These are phyloP conservation scores for Noctua pronuba DNA, from an alignment of 2,888 invertebrate species.

Conservation along the genomic window DNA sequence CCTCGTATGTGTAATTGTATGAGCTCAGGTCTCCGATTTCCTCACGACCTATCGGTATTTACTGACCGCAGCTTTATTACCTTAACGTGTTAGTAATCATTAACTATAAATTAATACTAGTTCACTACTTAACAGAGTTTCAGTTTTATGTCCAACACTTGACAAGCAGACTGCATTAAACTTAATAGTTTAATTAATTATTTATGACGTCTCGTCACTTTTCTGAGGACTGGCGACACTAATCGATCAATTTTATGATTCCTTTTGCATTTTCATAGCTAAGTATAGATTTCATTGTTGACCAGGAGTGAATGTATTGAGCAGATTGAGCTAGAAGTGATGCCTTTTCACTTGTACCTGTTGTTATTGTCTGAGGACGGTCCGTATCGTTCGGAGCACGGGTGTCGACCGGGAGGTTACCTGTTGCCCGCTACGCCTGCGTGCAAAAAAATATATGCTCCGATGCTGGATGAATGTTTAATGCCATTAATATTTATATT, in stretches of 20 bases:
- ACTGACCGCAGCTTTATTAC: slow-evolving; percentile 57
- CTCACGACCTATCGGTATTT: slow-evolving; percentile 45
- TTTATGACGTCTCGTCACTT: slow-evolving; percentile 53
- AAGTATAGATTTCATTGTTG: slow-evolving; percentile 11
- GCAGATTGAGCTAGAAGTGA: slow-evolving; percentile 7
- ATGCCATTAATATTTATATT: slow-evolving; percentile 60
- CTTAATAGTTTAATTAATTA: slow-evolving; percentile 57
- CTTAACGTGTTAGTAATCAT: slow-evolving; percentile 51
- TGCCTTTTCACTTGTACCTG: slow-evolving; percentile 58
- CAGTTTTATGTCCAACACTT: slow-evolving; percentile 26
- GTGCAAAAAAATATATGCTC: slow-evolving; percentile 71
- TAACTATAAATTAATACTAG: slow-evolving; percentile 28
- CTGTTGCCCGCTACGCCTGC: slow-evolving; percentile 67
- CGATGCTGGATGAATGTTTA: slow-evolving; percentile 64
- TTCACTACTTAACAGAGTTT: slow-evolving; percentile 28
- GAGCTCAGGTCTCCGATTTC: slow-evolving; percentile 63
- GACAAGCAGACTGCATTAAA: slow-evolving; percentile 50
- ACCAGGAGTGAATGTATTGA: slow-evolving; percentile 1
- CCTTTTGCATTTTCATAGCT: slow-evolving; percentile 16
- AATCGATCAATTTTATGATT: slow-evolving; percentile 47
- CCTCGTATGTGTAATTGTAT: slow-evolving; percentile 52
- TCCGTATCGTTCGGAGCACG: slow-evolving; percentile 60
- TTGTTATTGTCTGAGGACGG: slow-evolving; percentile 64
- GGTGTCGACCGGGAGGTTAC: slow-evolving; percentile 66
- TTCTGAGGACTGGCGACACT: slow-evolving; percentile 43